These are phyloP conservation scores for Pristiophorus japonicus DNA, from an alignment of 2,113 vertebrate genomes.

Conservation along the genomic window DNA sequence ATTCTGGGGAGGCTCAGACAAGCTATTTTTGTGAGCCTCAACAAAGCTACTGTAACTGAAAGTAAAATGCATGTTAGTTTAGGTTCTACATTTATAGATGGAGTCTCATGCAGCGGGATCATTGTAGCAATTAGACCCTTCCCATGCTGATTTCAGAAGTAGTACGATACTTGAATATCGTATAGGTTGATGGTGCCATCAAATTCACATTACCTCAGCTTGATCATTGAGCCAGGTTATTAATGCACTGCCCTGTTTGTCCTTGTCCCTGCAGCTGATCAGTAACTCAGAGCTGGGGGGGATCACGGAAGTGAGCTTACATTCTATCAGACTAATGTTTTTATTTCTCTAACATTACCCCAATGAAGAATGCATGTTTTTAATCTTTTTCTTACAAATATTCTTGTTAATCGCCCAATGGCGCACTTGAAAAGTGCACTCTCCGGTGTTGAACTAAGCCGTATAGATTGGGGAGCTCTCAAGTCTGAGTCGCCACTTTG, in stretches of 20 bases:
- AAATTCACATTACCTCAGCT: background rate
- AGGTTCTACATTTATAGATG: too few relatives aligned
- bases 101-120: too few relatives aligned
- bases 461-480: background rate
- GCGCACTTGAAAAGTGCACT: background rate
- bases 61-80: background rate
- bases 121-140: too few relatives aligned
- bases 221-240: background rate
- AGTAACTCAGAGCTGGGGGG: background rate
- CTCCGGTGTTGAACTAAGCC: background rate
- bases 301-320: background rate
- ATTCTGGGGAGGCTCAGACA: background rate
- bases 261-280: background rate
- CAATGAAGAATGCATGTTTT: too few relatives aligned
- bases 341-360: too few relatives aligned
- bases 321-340: too few relatives aligned
- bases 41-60: background rate
- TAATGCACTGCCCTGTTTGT: background rate
- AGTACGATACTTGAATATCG: too few relatives aligned
- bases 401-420: background rate
- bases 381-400: background rate
- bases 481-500: background rate
- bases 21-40: background rate
- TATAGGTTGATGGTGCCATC: background rate
- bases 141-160: too few relatives aligned